Percentiles rank a stretch among this genome's conserved stretches.
These are phyloP conservation scores for Epizoanthus ramosus DNA, from an alignment of 92 coral and sea anemone species.

Conservation along the genomic window DNA sequence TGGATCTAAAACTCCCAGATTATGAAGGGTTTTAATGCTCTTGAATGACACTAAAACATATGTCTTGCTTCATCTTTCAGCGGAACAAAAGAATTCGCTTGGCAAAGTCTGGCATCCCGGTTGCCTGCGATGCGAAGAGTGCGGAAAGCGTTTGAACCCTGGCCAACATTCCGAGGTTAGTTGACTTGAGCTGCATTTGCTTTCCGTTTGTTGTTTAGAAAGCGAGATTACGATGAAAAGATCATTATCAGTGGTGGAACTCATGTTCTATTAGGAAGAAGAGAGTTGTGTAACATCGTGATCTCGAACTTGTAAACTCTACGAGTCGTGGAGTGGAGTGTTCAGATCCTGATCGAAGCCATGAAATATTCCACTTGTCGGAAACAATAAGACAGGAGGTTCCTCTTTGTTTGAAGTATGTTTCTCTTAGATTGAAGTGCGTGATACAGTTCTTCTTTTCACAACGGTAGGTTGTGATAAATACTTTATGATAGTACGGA, in stretches of 20 bases:
- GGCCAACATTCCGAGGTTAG: conserved; percentile 98
- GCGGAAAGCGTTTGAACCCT: conserved; percentile 94
- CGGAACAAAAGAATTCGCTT: conserved; percentile 93
- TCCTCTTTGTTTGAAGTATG: conserved; percentile 4
- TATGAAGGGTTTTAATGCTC: background rate
- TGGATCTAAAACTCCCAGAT: background rate
- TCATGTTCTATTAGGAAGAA: background rate
- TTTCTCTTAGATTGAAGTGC: conserved; percentile 8
- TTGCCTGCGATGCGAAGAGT: conserved; percentile 95
- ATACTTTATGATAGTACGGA: too few relatives aligned
- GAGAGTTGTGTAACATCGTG: background rate
- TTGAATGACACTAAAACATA: background rate
- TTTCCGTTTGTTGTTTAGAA: background rate
- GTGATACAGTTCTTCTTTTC: background rate
- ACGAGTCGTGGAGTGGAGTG: too few relatives aligned
- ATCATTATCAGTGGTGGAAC: background rate
- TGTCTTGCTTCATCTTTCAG: conserved; percentile 45
- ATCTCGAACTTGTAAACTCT: background rate
- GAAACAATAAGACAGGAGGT: background rate
- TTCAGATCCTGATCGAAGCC: background rate
- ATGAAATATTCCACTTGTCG: background rate
- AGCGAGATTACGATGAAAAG: background rate
- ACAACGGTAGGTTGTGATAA: too few relatives aligned
- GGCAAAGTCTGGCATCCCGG: conserved; percentile 99
- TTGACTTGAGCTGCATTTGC: background rate